These are phyloP conservation scores for Dendrolimus houi DNA, from an alignment of 2,888 invertebrate genomes.

Conservation along the genomic window DNA sequence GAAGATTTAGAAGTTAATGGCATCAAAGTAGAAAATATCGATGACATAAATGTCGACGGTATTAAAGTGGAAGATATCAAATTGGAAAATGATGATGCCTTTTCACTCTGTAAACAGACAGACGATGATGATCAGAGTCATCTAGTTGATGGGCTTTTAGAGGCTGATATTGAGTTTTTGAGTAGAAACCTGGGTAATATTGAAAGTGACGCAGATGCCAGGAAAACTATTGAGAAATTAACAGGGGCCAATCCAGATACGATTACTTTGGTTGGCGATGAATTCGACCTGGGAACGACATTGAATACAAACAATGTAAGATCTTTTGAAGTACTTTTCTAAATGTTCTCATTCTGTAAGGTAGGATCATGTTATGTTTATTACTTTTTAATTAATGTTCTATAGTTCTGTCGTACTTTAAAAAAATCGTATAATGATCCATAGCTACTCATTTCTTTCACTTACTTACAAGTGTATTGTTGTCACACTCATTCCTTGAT, in stretches of 20 bases:
- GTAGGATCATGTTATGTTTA: not conserved
- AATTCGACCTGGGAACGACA: conserved; percentile 66
- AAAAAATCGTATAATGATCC: too few species aligned
- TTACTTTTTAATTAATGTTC: not conserved
- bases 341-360: not conserved
- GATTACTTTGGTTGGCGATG: conserved; percentile 63
- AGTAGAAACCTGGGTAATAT: conserved; percentile 68
- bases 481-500: too few species aligned
- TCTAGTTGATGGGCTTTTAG: conserved; percentile 62
- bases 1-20: conserved; percentile 51
- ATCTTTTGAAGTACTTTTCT: conserved; percentile 8
- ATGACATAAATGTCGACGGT: conserved; percentile 49
- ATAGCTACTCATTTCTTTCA: too few species aligned
- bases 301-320: conserved; percentile 60
- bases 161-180: conserved; percentile 69
- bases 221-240: conserved; percentile 69
- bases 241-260: conserved; percentile 68
- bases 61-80: conserved; percentile 67
- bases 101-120: conserved; percentile 51
- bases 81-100: conserved; percentile 55
- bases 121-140: conserved; percentile 50
- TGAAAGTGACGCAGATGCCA: conserved; percentile 69
- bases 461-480: too few species aligned
- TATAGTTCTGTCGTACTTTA: not conserved
- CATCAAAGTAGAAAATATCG: conserved; percentile 61